Percentiles rank a stretch among this genome's conserved stretches.
Evolutionary conservation across 2,113 vertebrate species (phyloP).

Genomic region (Takifugu flavidus): DNA sequence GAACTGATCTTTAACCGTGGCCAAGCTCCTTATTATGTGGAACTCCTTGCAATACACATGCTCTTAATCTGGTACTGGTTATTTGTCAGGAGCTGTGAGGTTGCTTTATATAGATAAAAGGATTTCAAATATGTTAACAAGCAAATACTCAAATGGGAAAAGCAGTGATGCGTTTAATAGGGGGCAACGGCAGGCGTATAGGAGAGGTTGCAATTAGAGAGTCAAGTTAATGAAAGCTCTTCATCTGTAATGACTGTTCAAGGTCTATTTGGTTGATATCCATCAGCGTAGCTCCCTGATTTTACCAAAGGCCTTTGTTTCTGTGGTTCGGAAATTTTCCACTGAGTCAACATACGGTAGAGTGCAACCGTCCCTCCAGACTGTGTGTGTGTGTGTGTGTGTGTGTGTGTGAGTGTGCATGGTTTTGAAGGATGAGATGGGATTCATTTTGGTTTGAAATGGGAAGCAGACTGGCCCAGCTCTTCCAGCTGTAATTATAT

Average conservation of each 20-base stretch:
- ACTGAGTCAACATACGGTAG: constrained; percentile 47
- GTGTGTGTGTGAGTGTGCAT: constrained; percentile 16
- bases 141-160: background rate
- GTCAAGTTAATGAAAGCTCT: background rate
- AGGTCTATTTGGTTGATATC: constrained; percentile 16
- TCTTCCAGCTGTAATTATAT: constrained; percentile 66
- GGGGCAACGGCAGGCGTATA: background rate
- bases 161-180: background rate
- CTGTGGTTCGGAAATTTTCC: constrained; percentile 60
- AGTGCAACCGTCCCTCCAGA: constrained; percentile 32
- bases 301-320: constrained; percentile 38
- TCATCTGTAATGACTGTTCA: constrained; percentile 7
- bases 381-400: constrained; percentile 16
- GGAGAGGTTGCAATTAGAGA: background rate
- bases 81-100: background rate
- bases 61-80: background rate
- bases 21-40: too few relatives aligned
- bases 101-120: background rate
- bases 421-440: constrained; percentile 61
- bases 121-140: background rate
- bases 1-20: too few relatives aligned
- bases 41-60: too few relatives aligned
- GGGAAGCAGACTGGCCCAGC: constrained; percentile 64
- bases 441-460: constrained; percentile 72
- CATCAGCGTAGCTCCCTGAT: constrained; percentile 14